Conservation (phyloP, 2,888 invertebrate genomes). For the Chorisops tibialis region DNA sequence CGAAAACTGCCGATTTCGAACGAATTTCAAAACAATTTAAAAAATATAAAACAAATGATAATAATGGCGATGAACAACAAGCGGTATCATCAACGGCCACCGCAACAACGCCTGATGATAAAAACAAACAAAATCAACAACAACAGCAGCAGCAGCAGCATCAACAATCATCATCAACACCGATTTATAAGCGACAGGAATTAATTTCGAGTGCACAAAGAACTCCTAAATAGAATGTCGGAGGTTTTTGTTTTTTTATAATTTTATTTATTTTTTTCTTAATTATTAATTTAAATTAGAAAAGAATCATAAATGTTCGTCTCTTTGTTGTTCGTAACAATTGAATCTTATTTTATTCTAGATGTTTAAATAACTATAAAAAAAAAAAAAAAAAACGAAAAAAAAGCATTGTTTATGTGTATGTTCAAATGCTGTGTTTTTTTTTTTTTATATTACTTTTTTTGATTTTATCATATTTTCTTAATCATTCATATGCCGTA, state of each 20-base stretch:
- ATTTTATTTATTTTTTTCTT: too few species aligned
- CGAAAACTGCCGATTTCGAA: conserved; percentile 67
- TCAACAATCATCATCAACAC: conserved; percentile 36
- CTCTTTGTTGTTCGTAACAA: too few species aligned
- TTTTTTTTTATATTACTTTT: too few species aligned
- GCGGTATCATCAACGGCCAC: not conserved
- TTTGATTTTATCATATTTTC: too few species aligned
- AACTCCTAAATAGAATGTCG: not conserved
- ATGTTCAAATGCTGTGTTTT: too few species aligned
- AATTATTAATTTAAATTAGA: too few species aligned
- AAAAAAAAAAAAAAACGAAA: too few species aligned
- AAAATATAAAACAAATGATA: conserved; percentile 7
- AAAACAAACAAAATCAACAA: not conserved
- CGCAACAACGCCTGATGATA: not conserved
- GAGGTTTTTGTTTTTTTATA: not conserved
- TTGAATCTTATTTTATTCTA: too few species aligned
- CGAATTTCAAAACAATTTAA: conserved; percentile 41
- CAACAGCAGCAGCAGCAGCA: not conserved
- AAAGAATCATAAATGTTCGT: too few species aligned
- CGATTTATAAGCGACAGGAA: conserved; percentile 76
- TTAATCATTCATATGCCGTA: too few species aligned
- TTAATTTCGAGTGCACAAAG: conserved; percentile 72
- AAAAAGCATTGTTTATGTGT: too few species aligned
- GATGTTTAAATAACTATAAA: too few species aligned
- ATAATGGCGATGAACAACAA: not conserved